phyloP scores from a whole-genome alignment of 2,888 invertebrate genomes.

The Allolobophora icterica region DNA sequence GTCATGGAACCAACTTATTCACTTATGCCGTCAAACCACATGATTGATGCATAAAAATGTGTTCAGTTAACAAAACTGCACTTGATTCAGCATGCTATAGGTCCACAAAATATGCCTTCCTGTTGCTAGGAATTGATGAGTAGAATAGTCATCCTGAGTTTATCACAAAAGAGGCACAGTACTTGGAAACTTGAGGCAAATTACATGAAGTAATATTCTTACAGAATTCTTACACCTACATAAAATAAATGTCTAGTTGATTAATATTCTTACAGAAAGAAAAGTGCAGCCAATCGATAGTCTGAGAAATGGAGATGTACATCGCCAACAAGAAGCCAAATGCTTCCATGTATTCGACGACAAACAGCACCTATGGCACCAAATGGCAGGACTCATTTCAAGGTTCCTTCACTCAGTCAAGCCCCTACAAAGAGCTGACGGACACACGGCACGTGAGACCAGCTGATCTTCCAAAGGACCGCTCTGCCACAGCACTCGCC shows the following conservation, averaged over 20 bases:
- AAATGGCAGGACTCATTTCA: constrained; percentile 43
- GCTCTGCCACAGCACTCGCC: constrained; percentile 35
- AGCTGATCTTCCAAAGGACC: constrained; percentile 39
- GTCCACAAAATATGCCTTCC: neutral
- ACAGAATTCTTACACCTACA: too few species aligned
- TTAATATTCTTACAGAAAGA: too few species aligned
- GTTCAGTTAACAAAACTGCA: neutral
- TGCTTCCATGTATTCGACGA: constrained; percentile 37
- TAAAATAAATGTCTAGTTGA: too few species aligned
- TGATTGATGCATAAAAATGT: neutral
- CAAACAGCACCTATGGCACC: constrained; percentile 45
- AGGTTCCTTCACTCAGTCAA: constrained; percentile 44
- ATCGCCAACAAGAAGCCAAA: neutral
- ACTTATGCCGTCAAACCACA: neutral
- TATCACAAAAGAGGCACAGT: neutral
- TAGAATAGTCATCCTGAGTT: too few species aligned
- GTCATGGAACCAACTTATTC: too few species aligned
- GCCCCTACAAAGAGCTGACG: constrained; percentile 44
- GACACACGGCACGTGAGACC: constrained; percentile 38
- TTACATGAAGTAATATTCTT: too few species aligned
- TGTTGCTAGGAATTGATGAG: neutral
- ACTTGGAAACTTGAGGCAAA: neutral
- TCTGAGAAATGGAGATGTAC: constrained; percentile 27
- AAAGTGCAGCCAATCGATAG: neutral
- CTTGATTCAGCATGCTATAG: neutral